Base-by-base conservation (phyloP, 2,888 invertebrate genomes). In the Parnassius orleans region DNA sequence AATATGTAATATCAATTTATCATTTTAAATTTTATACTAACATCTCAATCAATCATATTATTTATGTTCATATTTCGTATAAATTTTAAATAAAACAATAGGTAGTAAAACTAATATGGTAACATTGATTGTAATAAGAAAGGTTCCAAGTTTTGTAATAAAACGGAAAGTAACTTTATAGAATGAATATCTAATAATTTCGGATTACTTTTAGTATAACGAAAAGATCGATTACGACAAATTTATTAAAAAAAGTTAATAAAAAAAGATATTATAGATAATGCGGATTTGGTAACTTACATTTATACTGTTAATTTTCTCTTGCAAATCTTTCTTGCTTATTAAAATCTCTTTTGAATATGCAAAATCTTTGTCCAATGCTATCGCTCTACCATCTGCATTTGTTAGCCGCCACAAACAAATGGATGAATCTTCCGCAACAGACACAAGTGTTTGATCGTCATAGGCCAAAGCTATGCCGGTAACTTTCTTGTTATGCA, bases 331-430 rank as follows among this genome's bases (percentile, higher is more conserved):
- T 53, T 86, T 90, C 59, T 94, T 95, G 43, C 96, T 95, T 68
- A 98, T 96, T 58, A 98, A 91, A 66, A 98, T 95, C 80, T 98
- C 97, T 68, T 95, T 95, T 0, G 96, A 95, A 74, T 95, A 94
- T 5, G 94, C 87, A 62, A 96, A 93, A 70, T 97, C 96, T 76
- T 95, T 94, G 71, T 96, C 96, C 46, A 95, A 82, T 56, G 94
- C 93, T 10, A 95, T 92, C 0, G 95, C 92, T 83, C 94, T 94
- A n/a, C 93, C 94, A 57, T 95, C 95, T 9, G 93, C 93, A 72
- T 96, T 96, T 1, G 94, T 92, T 64, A 98, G 82, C 72, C 95
- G 94, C 98, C 98, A 98, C 65, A 98, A 90, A 69, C 97, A 95
- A 43, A 98, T 93, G 0, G 95, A 95, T 0, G 98, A 95, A 71